Conservation (phyloP, 2,113 vertebrate species). For the Panurus biarmicus region DNA sequence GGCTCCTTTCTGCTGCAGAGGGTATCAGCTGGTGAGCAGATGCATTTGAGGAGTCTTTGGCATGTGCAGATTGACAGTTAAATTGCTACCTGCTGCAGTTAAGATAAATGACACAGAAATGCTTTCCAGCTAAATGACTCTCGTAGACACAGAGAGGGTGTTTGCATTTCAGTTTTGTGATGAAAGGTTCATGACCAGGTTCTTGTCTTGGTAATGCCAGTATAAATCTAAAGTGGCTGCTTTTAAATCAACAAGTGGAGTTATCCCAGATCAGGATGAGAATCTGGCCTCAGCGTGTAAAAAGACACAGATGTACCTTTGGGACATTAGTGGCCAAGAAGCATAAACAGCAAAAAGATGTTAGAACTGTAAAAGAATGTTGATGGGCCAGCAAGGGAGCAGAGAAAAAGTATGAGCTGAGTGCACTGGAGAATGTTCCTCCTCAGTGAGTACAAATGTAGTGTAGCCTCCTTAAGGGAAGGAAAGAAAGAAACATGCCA, state of each 20-base stretch:
- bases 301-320: constrained; percentile 19
- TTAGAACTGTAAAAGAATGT: neutral
- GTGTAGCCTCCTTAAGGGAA: constrained; percentile 18
- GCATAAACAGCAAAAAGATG: neutral
- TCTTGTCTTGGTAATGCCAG: constrained; percentile 1
- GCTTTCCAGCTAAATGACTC: constrained; percentile 32
- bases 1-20: neutral
- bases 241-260: constrained; percentile 8
- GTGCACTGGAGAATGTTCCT: neutral
- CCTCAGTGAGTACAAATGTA: neutral
- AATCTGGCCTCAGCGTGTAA: neutral
- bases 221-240: constrained; percentile 17
- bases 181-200: constrained; percentile 33
- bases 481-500: neutral
- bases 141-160: neutral
- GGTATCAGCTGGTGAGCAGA: constrained; percentile 21
- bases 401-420: neutral
- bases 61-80: constrained; percentile 1
- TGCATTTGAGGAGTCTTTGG: neutral
- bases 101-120: constrained; percentile 33
- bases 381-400: constrained; percentile 1
- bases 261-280: neutral
- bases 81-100: constrained; percentile 43
- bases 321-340: neutral
- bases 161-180: constrained; percentile 7